These are phyloP conservation scores for Chiloscyllium punctatum DNA, from an alignment of 2,797 vertebrate species.

Conservation along the genomic window DNA sequence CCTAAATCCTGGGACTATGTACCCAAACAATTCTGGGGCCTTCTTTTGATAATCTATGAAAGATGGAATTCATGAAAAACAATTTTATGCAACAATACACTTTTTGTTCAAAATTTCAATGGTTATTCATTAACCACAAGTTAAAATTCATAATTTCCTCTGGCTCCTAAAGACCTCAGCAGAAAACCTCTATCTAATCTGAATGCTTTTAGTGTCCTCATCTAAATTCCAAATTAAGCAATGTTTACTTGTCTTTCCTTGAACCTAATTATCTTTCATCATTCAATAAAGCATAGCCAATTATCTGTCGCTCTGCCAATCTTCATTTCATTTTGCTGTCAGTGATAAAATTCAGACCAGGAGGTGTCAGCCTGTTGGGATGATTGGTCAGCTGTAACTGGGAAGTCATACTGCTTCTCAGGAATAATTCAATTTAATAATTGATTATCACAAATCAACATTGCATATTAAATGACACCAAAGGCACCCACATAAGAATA, in stretches of 20 bases:
- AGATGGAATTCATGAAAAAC: not conserved
- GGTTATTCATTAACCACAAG: not conserved
- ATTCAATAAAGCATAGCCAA: not conserved
- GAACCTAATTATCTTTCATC: slow-evolving; percentile 21
- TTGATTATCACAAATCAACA: not conserved
- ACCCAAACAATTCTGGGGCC: no score
- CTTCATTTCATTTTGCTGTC: not conserved
- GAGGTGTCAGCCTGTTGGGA: not conserved
- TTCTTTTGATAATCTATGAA: not conserved
- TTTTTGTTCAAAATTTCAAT: not conserved
- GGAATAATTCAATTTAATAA: not conserved
- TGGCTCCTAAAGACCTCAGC: not conserved
- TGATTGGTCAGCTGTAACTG: not conserved
- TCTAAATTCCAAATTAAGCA: not conserved
- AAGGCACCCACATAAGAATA: not conserved
- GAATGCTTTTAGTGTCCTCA: not conserved
- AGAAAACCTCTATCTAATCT: not conserved
- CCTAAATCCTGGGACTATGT: not conserved
- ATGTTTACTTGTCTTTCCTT: slow-evolving; percentile 3
- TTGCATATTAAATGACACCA: not conserved
- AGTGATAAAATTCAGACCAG: not conserved
- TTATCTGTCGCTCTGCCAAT: not conserved
- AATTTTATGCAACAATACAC: not conserved
- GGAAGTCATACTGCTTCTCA: not conserved
- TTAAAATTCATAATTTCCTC: not conserved